These are phyloP conservation scores for Anoplolepis gracilipes DNA, from an alignment of 1,140 invertebrate species.

Conservation along the genomic window DNA sequence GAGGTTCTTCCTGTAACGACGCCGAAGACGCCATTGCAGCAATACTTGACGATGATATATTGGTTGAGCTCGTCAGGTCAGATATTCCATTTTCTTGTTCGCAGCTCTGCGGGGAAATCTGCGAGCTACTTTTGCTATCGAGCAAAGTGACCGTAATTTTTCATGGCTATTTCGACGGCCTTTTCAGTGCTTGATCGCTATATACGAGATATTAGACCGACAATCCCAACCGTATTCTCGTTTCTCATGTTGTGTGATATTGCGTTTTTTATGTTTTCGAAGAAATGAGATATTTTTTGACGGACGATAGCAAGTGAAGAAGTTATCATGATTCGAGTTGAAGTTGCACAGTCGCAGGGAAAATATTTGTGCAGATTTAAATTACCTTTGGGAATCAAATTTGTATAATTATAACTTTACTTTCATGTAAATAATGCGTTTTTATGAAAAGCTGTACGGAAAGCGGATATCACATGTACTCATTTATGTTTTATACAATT, in stretches of 20 bases:
- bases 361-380: constrained; percentile 31
- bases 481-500: constrained; percentile 23
- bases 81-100: constrained; percentile 61
- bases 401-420: constrained; percentile 48
- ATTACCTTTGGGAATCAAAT: constrained; percentile 24
- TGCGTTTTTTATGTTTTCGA: constrained; percentile 15
- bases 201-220: constrained; percentile 47
- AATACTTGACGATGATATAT: constrained; percentile 56
- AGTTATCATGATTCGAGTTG: not conserved
- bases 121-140: constrained; percentile 50
- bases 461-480: not conserved
- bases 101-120: constrained; percentile 43
- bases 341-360: not conserved
- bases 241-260: constrained; percentile 35
- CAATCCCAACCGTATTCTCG: constrained; percentile 29
- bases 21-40: constrained; percentile 44
- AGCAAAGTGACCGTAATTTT: constrained; percentile 55
- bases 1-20: constrained; percentile 4
- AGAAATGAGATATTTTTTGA: constrained; percentile 37
- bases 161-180: constrained; percentile 55
- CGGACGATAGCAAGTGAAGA: not conserved
- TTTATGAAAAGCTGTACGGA: not conserved
- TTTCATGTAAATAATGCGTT: constrained; percentile 24
- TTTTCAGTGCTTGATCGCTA: constrained; percentile 31
- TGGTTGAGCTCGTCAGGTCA: constrained; percentile 37